Evolutionary conservation across 2,113 vertebrate species (phyloP).

Genomic region (Prolemur simus): DNA sequence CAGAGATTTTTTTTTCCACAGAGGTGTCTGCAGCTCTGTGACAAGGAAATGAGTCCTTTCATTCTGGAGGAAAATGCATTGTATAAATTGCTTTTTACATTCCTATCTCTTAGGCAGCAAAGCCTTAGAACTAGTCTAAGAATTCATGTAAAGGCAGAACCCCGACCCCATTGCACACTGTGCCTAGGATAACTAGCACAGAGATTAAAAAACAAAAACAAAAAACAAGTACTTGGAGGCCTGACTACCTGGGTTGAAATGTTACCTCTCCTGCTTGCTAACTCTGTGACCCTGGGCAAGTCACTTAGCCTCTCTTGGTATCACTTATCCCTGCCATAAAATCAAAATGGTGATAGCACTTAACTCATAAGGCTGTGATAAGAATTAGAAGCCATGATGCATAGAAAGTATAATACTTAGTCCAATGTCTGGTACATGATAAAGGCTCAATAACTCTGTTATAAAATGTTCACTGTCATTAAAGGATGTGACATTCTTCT

Average conservation of each 20-base stretch:
- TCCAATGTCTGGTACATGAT: neutral
- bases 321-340: neutral
- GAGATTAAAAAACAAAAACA: neutral
- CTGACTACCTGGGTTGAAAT: neutral
- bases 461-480: neutral
- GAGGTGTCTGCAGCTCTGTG: conserved; percentile 63
- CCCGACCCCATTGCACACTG: neutral
- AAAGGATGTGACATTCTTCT: neutral
- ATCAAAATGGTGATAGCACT: neutral
- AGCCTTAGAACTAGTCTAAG: conserved; percentile 18
- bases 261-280: neutral
- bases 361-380: neutral
- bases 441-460: neutral
- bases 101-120: conserved; percentile 45
- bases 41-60: conserved; percentile 75
- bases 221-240: neutral
- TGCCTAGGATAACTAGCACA: neutral
- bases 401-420: neutral
- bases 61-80: conserved; percentile 69
- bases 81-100: conserved; percentile 66
- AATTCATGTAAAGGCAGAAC: neutral
- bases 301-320: neutral
- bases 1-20: conserved; percentile 43
- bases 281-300: neutral
- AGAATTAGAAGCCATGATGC: neutral